Base-by-base conservation (phyloP, 2,113 vertebrate genomes). In the Lampris incognitus region DNA sequence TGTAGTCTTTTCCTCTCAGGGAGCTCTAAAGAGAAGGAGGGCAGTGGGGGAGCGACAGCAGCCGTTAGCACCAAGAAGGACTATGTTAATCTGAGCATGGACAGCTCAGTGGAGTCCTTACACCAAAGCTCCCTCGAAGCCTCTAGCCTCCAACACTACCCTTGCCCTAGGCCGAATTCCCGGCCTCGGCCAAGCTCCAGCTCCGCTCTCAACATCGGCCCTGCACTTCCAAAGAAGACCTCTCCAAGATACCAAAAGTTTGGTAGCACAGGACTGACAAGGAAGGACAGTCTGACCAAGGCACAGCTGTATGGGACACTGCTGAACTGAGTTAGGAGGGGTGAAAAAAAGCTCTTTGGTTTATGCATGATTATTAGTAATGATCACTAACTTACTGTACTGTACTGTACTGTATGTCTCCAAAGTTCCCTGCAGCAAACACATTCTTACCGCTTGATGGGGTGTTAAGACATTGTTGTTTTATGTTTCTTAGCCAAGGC, bases 261-360 rank as follows among this genome's bases (percentile, higher is more conserved):
- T 90, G 96, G 95, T 64, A 96, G 95, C 81, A 94, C 96, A 0
- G 97, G 97, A 79, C 94, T 99, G 77, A 98, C 95, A 65, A 95
- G 97, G 74, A 99, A 99, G 89, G 97, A 99, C 92, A 99, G 97
- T 87, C 95, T 99, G 85, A 99, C 96, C 72, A 99, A 98, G 93
- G 98, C 98, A 79, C 98, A 99, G 92, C 87, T 98, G 52, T 99
- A 99, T 0, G 98, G 98, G n/a, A 99, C 97, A 9, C 92, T 99
- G 85, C 94, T 99, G 76, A 99, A 99, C 91, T 99, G 92, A 96
- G 74, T 42, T 8, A 1, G 46, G 7, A 9, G 3, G 41, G 1
- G 1, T 8, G 46, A 51, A 6, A 52, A 9, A 10, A 3, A 70
- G 73, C 24, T 71, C 72, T 81, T 73, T n/a, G 56, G 72, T 84